A percentile compares a stretch with the other conserved stretches of the same genome.
These are phyloP conservation scores for Malacoraja senta DNA, from an alignment of 2,797 vertebrate species.

Conservation along the genomic window DNA sequence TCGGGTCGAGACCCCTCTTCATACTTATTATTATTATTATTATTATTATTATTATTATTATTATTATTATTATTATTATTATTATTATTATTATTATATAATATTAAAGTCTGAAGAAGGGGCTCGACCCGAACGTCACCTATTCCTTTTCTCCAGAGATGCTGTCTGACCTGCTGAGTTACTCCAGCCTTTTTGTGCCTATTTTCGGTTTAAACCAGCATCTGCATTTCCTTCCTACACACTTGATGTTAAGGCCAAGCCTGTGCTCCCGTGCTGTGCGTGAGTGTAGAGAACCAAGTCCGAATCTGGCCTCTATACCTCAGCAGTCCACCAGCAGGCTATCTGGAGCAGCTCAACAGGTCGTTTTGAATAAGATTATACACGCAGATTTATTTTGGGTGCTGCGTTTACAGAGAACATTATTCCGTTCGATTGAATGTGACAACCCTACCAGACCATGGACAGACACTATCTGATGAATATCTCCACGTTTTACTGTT, in stretches of 20 bases:
- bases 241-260: not conserved
- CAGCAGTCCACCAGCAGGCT: not conserved
- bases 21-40: too few relatives aligned
- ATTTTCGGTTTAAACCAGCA: too few relatives aligned
- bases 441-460: not conserved
- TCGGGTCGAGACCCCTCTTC: too few relatives aligned
- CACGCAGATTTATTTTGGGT: not conserved
- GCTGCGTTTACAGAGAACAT: not conserved
- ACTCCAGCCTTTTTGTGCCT: too few relatives aligned
- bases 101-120: too few relatives aligned
- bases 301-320: not conserved
- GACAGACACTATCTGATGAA: not conserved
- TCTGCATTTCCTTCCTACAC: too few relatives aligned
- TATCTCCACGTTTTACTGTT: not conserved
- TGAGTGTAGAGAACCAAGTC: not conserved
- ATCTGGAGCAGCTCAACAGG: not conserved
- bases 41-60: too few relatives aligned
- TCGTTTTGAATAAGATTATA: not conserved
- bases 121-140: too few relatives aligned
- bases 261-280: not conserved
- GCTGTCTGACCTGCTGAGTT: too few relatives aligned
- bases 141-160: too few relatives aligned
- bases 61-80: too few relatives aligned
- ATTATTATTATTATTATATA: too few relatives aligned
- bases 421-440: not conserved